phyloP scores from a whole-genome alignment of 2,888 invertebrate genomes.

The Melitaea athalia region DNA sequence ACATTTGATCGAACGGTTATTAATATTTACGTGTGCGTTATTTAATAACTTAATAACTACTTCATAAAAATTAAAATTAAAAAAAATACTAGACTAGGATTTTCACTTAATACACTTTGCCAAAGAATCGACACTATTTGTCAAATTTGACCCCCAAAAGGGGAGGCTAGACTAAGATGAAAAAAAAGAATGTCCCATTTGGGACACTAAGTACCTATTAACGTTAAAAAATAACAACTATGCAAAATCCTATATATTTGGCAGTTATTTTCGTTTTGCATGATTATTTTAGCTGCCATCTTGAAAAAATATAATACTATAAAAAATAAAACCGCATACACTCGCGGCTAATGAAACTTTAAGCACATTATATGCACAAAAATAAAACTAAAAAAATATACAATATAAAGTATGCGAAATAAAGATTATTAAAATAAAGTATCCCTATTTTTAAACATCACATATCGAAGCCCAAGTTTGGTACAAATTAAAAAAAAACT shows the following conservation, averaged over 20 bases:
- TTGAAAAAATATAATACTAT: slow-evolving; percentile 52
- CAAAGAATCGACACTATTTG: slow-evolving; percentile 44
- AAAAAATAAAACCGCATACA: slow-evolving; percentile 48
- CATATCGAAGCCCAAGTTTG: slow-evolving; percentile 53
- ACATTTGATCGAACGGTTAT: slow-evolving; percentile 40
- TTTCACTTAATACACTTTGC: slow-evolving; percentile 43
- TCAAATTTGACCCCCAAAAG: slow-evolving; percentile 36
- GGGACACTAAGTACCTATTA: slow-evolving; percentile 52
- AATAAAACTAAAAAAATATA: slow-evolving; percentile 53
- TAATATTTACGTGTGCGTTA: slow-evolving; percentile 17
- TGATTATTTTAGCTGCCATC: slow-evolving; percentile 50
- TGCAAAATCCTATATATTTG: slow-evolving; percentile 48
- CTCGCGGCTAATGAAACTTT: slow-evolving; percentile 43
- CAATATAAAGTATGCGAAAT: slow-evolving; percentile 69
- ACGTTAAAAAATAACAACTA: slow-evolving; percentile 49
- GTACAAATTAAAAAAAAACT: slow-evolving; percentile 39
- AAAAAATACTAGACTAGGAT: slow-evolving; percentile 45
- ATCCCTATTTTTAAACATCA: slow-evolving; percentile 58
- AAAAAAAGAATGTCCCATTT: slow-evolving; percentile 39
- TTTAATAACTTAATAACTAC: slow-evolving; percentile 38
- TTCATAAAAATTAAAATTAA: slow-evolving; percentile 43
- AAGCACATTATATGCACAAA: slow-evolving; percentile 60
- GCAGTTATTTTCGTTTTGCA: slow-evolving; percentile 48
- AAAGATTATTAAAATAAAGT: slow-evolving; percentile 70
- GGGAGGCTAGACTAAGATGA: slow-evolving; percentile 41